Base-by-base conservation (phyloP, 53 echinoderm and acorn worm species). In the Patiria pectinifera region DNA sequence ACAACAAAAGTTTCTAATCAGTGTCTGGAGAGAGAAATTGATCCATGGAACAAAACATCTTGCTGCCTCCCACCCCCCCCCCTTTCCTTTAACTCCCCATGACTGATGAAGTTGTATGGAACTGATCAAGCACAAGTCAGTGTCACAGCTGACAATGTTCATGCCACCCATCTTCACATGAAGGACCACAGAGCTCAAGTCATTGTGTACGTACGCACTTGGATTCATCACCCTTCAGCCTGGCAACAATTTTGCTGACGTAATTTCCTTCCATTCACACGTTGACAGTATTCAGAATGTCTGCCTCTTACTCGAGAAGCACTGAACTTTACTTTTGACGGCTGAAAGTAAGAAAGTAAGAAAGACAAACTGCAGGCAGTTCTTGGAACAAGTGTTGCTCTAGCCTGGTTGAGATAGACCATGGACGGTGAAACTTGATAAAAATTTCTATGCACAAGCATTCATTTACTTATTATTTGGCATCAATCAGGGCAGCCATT, bases 151-250 rank as follows among this genome's bases (percentile, higher is more conserved):
- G 16, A 23, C 63, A 21, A 85, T 35, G 63, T 85, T 47, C 43
- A 44, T 22, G 66, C 14, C 24, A 66, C 24, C 43, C 70, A 19
- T 85, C 85, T 85, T 85, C 69, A 85, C 8, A 85, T 44, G 16
- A 35, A 85, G 85, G 85, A 25, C 66, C 85, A 44, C 14, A 62
- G 85, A 45, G 66, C 85, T 85, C n/a, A 74, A n/a, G 19, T 74
- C 22, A 74, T 16, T 74, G 74, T 74, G 9, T 21, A 18, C 16
- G 70, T 60, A 12, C 12, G 60, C 66, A 74, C 74, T 6, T n/a
- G 24, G 19, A n/a, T 74, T 24, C 24, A 23, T 24, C 74, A 74
- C 74, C 6, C 22, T 24, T 23, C 22, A 74, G 74, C 22, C 22
- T 35, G 24, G 22, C 24, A 74, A n/a, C 13, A 4, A 24, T 74